These are phyloP conservation scores for Calliphora vomitoria DNA, from an alignment of 2,888 invertebrate genomes.

Conservation along the genomic window DNA sequence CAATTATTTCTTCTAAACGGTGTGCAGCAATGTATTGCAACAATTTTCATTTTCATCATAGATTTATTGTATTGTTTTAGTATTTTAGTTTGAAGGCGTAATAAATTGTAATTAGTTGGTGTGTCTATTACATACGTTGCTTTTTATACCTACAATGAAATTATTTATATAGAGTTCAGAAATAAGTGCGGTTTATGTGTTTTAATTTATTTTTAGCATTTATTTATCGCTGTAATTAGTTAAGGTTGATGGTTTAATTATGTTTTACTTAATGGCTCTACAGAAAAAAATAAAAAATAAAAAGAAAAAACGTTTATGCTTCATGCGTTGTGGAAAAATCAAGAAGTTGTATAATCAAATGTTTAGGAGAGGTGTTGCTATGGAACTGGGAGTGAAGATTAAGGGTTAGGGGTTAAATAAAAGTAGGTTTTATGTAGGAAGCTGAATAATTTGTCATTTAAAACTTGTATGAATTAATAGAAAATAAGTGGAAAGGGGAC, in stretches of 20 bases:
- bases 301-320: conserved; percentile 50
- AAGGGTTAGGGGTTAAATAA: neutral
- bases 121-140: conserved; percentile 26
- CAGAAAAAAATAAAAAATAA: neutral
- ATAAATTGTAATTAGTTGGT: conserved; percentile 71
- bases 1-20: neutral
- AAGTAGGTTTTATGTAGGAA: neutral
- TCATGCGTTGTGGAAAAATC: neutral
- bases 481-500: neutral
- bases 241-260: conserved; percentile 72
- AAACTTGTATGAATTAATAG: neutral
- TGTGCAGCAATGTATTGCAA: neutral
- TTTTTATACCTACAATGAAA: neutral
- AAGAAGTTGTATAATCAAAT: neutral
- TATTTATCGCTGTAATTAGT: conserved; percentile 72
- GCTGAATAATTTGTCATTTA: too few relatives aligned
- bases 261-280: conserved; percentile 45
- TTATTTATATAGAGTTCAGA: neutral
- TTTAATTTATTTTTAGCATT: conserved; percentile 67
- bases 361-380: too few relatives aligned
- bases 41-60: conserved; percentile 51
- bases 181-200: conserved; percentile 54
- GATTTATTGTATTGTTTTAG: conserved; percentile 69
- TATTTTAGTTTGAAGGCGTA: conserved; percentile 69
- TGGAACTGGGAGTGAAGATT: neutral